These are phyloP conservation scores for Hippocampus abdominalis DNA, from an alignment of 2,113 vertebrate species.

Conservation along the genomic window DNA sequence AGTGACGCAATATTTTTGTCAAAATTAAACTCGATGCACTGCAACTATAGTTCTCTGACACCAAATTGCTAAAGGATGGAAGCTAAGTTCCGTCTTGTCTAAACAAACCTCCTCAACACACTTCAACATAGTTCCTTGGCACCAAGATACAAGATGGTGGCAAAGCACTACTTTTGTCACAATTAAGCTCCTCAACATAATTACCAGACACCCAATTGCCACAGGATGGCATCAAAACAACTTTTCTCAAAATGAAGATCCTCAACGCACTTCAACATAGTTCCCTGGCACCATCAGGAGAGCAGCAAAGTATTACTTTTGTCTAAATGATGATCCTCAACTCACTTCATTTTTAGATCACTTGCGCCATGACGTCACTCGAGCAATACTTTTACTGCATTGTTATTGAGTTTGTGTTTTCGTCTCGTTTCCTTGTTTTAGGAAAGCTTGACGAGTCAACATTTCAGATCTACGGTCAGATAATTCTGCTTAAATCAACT, in stretches of 20 bases:
- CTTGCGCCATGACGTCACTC: too few relatives aligned
- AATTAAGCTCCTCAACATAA: background rate
- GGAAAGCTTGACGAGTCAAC: too few relatives aligned
- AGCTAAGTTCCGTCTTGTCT: background rate
- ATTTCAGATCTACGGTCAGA: too few relatives aligned
- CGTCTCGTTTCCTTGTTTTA: too few relatives aligned
- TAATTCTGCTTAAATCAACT: too few relatives aligned
- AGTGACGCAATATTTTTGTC: background rate
- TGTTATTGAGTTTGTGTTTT: too few relatives aligned
- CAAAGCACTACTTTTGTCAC: background rate
- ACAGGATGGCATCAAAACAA: too few relatives aligned
- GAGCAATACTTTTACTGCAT: too few relatives aligned
- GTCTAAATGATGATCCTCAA: background rate
- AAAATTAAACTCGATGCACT: background rate
- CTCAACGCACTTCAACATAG: background rate
- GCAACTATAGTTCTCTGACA: background rate
- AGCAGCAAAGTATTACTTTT: background rate
- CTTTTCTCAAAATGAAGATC: background rate
- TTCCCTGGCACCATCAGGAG: background rate
- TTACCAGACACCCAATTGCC: too few relatives aligned
- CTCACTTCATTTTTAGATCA: background rate
- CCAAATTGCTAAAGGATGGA: background rate
- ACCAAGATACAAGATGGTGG: background rate
- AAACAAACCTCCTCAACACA: background rate
- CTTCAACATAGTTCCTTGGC: background rate